Conservation (phyloP, 2,797 vertebrate species). For the Aldrovandia affinis region DNA sequence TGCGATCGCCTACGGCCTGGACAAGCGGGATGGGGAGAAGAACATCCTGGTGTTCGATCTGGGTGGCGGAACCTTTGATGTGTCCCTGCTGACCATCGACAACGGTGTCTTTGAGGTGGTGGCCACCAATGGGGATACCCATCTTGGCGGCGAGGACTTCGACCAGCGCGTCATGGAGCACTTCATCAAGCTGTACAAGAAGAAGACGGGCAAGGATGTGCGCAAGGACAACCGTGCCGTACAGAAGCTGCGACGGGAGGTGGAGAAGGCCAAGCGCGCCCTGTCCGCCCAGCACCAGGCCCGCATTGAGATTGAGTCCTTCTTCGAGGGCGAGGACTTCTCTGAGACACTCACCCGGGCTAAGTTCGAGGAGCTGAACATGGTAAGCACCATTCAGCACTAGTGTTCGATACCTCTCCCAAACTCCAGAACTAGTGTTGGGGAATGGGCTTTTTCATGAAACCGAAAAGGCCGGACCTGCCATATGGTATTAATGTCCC, state of each 20-base stretch:
- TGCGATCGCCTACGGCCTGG: conserved; percentile 83
- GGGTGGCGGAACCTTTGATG: conserved; percentile 54
- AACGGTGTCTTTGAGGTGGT: conserved; percentile 56
- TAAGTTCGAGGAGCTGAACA: conserved; percentile 97
- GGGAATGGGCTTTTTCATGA: too few relatives aligned
- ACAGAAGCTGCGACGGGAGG: conserved; percentile 93
- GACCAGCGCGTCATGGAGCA: conserved; percentile 85
- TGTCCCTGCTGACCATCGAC: conserved; percentile 54
- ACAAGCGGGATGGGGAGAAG: conserved; percentile 81
- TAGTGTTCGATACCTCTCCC: not conserved
- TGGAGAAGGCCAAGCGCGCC: conserved; percentile 92
- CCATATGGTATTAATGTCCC: too few relatives aligned
- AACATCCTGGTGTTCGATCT: conserved; percentile 76
- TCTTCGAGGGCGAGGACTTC: conserved; percentile 97
- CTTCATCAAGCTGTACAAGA: conserved; percentile 97
- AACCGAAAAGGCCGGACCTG: too few relatives aligned
- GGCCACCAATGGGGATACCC: conserved; percentile 53
- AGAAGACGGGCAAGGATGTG: conserved; percentile 96
- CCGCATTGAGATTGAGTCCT: conserved; percentile 94
- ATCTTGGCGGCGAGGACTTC: conserved; percentile 53
- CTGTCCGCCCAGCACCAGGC: conserved; percentile 93
- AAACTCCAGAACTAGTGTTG: too few relatives aligned
- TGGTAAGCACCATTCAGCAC: conserved; percentile 73
- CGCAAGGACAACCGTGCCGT: conserved; percentile 93
- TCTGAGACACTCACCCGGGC: conserved; percentile 93